Percentiles rank a stretch among this genome's conserved stretches.
phyloP scores from a whole-genome alignment of 2,797 vertebrate species.

The Hybognathus amarus region DNA sequence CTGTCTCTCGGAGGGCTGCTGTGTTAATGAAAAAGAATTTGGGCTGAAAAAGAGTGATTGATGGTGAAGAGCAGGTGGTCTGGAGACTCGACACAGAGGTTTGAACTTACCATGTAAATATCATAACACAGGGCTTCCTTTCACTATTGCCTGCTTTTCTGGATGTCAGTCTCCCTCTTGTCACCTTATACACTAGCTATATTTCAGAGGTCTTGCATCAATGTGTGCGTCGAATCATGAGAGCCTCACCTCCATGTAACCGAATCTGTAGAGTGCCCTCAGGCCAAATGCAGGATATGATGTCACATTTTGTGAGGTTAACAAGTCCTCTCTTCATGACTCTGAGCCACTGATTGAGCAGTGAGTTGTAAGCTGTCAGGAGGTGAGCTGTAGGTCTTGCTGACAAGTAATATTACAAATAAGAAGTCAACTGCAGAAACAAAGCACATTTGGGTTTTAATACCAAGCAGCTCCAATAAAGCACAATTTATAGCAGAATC shows the following conservation, averaged over 20 bases:
- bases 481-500: not conserved
- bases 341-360: conserved; percentile 18
- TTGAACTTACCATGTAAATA: conserved; percentile 65
- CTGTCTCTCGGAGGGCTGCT: conserved; percentile 1
- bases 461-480: not conserved
- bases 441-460: conserved; percentile 11
- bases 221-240: not conserved
- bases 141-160: conserved; percentile 2
- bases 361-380: not conserved
- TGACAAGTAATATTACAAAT: conserved; percentile 24
- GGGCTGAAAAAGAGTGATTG: conserved; percentile 37
- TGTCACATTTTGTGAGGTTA: conserved; percentile 62
- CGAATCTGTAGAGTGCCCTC: conserved; percentile 2
- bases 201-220: not conserved
- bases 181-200: not conserved
- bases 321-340: conserved; percentile 8
- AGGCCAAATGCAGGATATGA: conserved; percentile 63
- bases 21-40: conserved; percentile 44
- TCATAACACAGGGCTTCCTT: conserved; percentile 53
- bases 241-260: conserved; percentile 27
- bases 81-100: conserved; percentile 43
- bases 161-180: not conserved
- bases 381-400: not conserved
- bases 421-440: conserved; percentile 6
- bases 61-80: conserved; percentile 70